Base-by-base conservation (phyloP, 1,140 invertebrate genomes). In the Euwallacea fornicatus region DNA sequence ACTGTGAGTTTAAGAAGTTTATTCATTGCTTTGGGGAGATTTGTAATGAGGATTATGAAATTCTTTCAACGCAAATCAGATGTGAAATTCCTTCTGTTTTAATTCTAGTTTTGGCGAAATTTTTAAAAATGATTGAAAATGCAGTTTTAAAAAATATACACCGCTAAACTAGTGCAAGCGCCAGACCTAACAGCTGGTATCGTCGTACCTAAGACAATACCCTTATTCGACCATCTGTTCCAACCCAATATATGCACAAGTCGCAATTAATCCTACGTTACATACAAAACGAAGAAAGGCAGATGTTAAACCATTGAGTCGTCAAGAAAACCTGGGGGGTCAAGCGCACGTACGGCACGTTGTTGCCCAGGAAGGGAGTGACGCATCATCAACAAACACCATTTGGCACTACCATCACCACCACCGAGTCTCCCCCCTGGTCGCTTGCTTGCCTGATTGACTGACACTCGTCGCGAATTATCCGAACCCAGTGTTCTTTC, bases 331-430 rank as follows among this genome's bases (percentile, higher is more conserved):
- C 33, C 41, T 50, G 62, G 46, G 53, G 62, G 62, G 62, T 66
- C 64, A 55, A 55, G 64, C 62, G 53, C 62, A 68, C 43, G 66
- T 47, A 56, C 56, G 41, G 66, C 55, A 54, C 67, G 42, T 21
- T 44, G 21, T 41, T 59, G 33, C 33, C 44, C 58, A 55, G 53
- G 59, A 69, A 69, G 67, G 67, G 63, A 59, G 67, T 61, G 58
- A 62, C 59, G 59, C 62, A 69, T 59, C 55, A 56, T 67, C 47
- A 67, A 59, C 44, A 69, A 69, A 10, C 59, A 60, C 33, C 67
- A 61, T 61, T 69, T 61, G 67, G 67, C 62, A 62, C 54, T 15
- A 66, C 44, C 59, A 55, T 59, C 11, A 55, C 46, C 10, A 33
- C 46, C 10, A 47, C 47, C 42, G 58, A 10, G 3, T 33, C 11